phyloP scores from a whole-genome alignment of 2,113 vertebrate species.

The Formicarius rufipectus region DNA sequence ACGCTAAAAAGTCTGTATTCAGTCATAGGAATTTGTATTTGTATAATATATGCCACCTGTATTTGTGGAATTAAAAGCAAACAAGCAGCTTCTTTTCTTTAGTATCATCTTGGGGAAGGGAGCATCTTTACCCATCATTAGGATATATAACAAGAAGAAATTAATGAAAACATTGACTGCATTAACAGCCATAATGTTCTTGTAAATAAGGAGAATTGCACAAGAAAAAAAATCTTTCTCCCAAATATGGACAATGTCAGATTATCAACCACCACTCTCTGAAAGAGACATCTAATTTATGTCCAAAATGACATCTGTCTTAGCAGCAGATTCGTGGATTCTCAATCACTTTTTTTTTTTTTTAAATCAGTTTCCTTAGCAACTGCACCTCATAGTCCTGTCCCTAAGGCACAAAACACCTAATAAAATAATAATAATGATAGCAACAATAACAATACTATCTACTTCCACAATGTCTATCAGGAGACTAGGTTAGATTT shows the following conservation, averaged over 20 bases:
- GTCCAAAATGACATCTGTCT: constrained; percentile 61
- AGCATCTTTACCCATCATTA: background rate
- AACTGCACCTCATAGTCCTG: constrained; percentile 51
- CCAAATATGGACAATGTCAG: background rate
- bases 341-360: constrained; percentile 15
- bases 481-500: background rate
- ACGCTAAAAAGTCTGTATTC: background rate
- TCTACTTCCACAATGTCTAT: background rate
- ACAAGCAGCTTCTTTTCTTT: background rate
- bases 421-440: constrained; percentile 49
- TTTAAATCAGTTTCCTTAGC: constrained; percentile 69
- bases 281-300: constrained; percentile 37
- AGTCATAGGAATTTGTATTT: rapidly evolving
- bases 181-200: background rate
- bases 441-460: background rate
- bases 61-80: background rate
- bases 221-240: background rate
- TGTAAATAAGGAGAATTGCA: background rate
- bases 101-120: background rate
- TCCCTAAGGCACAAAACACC: constrained; percentile 30
- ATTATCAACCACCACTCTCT: background rate
- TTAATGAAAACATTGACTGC: background rate
- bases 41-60: background rate
- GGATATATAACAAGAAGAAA: background rate
- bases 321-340: constrained; percentile 57